Evolutionary conservation across 2,797 vertebrate genomes (phyloP), one percentile per base, ranked within the genome.

Genomic region (Botia almorhae): DNA sequence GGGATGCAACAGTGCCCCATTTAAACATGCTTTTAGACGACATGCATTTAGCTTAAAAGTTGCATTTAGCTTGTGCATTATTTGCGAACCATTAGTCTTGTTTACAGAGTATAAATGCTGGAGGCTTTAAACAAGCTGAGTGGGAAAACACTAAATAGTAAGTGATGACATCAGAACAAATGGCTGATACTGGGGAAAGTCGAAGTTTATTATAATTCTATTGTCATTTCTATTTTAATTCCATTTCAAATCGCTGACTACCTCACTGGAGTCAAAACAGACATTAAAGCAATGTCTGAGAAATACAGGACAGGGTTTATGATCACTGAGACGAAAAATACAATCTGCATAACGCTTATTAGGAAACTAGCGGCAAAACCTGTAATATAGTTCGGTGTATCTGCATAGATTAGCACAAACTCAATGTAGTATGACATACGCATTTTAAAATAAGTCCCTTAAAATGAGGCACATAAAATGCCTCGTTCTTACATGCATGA

Each of bases 331-430:
- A 7, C 6, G n/a, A 53, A 11, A 26, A 33, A 23, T 7, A 74
- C 23, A 48, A 43, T 33, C 81, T 83, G 78, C 75, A 83, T 81
- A 83, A 83, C 58, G 46, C 65, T 74, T 16, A 48, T 63, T 51
- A 73, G 14, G 4, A 12, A 50, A 51, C 51, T 78, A 14, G 6
- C 65, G 13, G 69, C 29, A 63, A 63, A 76, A 82, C 39, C 46
- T 48, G 46, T 65, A 48, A 58, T 67, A 71, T 65, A 13, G 13
- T 19, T 65, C 51, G 71, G 77, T 33, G 56, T 71, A 56, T 5
- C 60, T 79, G 29, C 10, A 17, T 10, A 55, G 56, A 78, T 61
- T 23, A 33, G 17, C 51, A 4, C 48, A 50, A 11, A 76, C 46
- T 23, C 23, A 2, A 13, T 53, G 17, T 53, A n/a, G 17, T 7